These are phyloP conservation scores for Hozukius guyotensis DNA, from an alignment of 2,797 vertebrate genomes.

Conservation along the genomic window DNA sequence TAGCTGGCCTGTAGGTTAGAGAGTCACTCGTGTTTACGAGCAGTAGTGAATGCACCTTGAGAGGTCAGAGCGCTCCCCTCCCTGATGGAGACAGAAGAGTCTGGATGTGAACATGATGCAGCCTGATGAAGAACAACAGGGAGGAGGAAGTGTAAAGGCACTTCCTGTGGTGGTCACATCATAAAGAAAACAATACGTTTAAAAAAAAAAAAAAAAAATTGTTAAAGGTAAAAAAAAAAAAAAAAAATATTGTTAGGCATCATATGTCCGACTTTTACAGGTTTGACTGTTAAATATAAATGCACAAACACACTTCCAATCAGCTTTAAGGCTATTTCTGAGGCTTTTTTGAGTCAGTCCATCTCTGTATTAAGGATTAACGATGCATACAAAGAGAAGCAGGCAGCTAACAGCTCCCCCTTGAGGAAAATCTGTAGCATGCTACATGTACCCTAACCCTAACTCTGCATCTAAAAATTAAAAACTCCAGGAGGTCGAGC, in stretches of 20 bases:
- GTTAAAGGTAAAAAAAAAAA: neutral
- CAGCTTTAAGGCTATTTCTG: neutral
- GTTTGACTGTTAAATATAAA: neutral
- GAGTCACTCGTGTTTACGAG: neutral
- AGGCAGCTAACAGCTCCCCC: neutral
- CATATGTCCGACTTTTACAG: too few relatives aligned
- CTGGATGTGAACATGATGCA: neutral
- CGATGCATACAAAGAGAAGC: neutral
- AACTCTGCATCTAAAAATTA: too few relatives aligned
- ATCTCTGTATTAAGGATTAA: neutral
- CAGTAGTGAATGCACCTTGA: constrained; percentile 16
- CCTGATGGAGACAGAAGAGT: neutral
- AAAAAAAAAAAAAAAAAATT: neutral
- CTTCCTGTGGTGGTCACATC: neutral
- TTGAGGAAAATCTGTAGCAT: neutral
- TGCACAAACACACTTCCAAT: neutral
- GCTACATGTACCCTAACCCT: too few relatives aligned
- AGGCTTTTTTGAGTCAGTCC: neutral
- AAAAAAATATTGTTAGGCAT: neutral
- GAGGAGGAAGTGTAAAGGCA: too few relatives aligned
- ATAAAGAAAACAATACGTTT: neutral
- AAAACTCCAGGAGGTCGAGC: too few relatives aligned
- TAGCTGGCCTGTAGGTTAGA: neutral
- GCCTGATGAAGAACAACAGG: neutral
- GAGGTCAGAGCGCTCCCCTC: neutral